phyloP scores from a whole-genome alignment of 1,140 invertebrate genomes.

The Drosophila miranda region DNA sequence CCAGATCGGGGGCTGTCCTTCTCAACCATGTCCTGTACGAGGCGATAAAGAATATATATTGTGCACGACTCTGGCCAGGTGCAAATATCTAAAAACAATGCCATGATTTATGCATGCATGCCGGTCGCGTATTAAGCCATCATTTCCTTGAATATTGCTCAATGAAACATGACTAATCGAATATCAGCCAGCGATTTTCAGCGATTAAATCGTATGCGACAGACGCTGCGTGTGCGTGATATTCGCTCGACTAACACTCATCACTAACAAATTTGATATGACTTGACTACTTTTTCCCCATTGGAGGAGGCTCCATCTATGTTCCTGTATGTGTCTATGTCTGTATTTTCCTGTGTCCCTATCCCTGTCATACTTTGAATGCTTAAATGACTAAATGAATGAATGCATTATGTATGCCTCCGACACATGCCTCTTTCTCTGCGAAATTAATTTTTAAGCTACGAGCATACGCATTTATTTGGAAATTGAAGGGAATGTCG shows the following conservation, averaged over 20 bases:
- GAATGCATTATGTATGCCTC: slow-evolving; percentile 70
- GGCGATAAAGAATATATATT: slow-evolving; percentile 76
- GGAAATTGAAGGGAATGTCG: slow-evolving; percentile 36
- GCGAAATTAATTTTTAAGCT: slow-evolving; percentile 18
- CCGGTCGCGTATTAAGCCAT: slow-evolving; percentile 14
- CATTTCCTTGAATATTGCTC: slow-evolving; percentile 41
- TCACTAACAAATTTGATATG: slow-evolving; percentile 56
- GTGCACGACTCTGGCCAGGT: slow-evolving; percentile 68
- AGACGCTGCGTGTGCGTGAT: slow-evolving; percentile 43
- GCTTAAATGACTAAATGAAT: slow-evolving; percentile 74
- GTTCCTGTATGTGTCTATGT: slow-evolving; percentile 16
- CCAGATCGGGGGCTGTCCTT: too few relatives aligned
- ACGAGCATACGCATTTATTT: slow-evolving; percentile 71
- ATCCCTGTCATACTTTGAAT: slow-evolving; percentile 45
- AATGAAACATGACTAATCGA: slow-evolving; percentile 50
- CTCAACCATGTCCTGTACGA: slow-evolving; percentile 14
- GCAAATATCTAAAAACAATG: slow-evolving; percentile 80
- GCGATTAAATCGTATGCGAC: too few relatives aligned
- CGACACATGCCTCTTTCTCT: background rate
- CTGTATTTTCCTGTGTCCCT: background rate
- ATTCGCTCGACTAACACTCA: slow-evolving; percentile 14
- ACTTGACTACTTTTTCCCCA: slow-evolving; percentile 50
- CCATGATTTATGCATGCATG: slow-evolving; percentile 69
- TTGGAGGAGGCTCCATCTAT: slow-evolving; percentile 11
- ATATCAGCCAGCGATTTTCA: background rate